phyloP scores from a whole-genome alignment of 2,113 vertebrate genomes.

The Ctenodactylus gundi region DNA sequence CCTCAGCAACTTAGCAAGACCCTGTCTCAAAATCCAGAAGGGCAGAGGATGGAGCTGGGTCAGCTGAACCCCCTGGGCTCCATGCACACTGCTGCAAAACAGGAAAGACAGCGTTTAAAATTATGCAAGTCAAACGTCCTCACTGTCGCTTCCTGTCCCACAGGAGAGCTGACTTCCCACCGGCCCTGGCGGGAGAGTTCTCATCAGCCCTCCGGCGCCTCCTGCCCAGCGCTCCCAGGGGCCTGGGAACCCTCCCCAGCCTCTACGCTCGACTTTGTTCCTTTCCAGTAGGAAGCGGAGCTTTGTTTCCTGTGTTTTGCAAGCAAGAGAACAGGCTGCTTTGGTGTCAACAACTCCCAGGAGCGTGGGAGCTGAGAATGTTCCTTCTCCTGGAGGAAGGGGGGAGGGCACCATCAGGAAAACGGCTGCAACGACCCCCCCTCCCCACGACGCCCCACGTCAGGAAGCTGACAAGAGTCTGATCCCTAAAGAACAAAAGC shows the following conservation, averaged over 20 bases:
- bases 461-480: background rate
- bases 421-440: too few relatives aligned
- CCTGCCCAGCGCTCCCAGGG: background rate
- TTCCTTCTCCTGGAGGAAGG: background rate
- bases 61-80: too few relatives aligned
- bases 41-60: too few relatives aligned
- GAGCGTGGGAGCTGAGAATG: background rate
- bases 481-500: too few relatives aligned
- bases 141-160: background rate
- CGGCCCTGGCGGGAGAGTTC: background rate
- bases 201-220: background rate
- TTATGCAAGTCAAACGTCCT: background rate
- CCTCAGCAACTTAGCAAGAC: background rate
- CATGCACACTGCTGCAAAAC: too few relatives aligned
- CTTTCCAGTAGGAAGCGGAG: constrained; percentile 16
- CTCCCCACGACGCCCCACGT: fast-evolving
- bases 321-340: background rate
- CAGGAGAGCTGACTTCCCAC: background rate
- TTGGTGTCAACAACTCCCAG: background rate
- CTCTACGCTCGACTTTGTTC: background rate
- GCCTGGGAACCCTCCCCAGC: background rate
- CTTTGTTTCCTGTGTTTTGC: constrained; percentile 36
- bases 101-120: too few relatives aligned
- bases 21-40: background rate
- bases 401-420: background rate